Percentiles rank a stretch among this genome's conserved stretches.
Conservation (phyloP, 2,888 invertebrate genomes). For the Andricus curvator region DNA sequence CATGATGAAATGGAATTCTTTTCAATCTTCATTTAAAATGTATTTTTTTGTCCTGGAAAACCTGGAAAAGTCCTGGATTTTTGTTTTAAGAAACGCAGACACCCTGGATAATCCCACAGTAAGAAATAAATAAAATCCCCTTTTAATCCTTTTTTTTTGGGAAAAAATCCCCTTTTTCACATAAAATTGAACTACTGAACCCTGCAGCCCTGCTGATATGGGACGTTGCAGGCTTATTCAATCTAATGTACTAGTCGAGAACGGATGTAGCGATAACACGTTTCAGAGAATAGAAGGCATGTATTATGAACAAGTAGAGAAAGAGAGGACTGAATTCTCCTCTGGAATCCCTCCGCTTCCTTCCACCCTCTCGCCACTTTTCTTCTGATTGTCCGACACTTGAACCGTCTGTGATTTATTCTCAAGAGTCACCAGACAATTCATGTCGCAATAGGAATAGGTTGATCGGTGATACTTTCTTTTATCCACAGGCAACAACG, state of each 20-base stretch:
- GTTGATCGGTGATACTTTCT: slow-evolving; percentile 28
- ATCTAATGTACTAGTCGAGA: slow-evolving; percentile 15
- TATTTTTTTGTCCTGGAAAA: no score
- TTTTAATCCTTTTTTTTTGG: no score
- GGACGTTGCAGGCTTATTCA: slow-evolving; percentile 17
- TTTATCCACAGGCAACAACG: slow-evolving; percentile 18
- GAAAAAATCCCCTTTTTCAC: no score
- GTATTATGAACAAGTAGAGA: slow-evolving; percentile 19
- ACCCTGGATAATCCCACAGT: no score
- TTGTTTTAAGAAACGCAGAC: no score
- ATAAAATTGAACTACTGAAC: no score
- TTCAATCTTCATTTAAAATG: no score
- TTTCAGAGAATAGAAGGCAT: slow-evolving; percentile 28
- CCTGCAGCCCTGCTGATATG: background rate
- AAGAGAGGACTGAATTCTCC: background rate
- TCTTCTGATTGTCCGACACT: slow-evolving; percentile 31
- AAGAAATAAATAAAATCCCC: no score
- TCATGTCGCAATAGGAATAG: slow-evolving; percentile 28
- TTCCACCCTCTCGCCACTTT: background rate
- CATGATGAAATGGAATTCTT: no score
- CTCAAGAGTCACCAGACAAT: slow-evolving; percentile 35
- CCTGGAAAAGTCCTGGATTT: no score
- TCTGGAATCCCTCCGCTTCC: background rate
- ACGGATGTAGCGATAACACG: slow-evolving; percentile 38
- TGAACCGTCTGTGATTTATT: slow-evolving; percentile 38